Conservation (phyloP, 2,888 invertebrate species). For the Luffia ferchaultella region DNA sequence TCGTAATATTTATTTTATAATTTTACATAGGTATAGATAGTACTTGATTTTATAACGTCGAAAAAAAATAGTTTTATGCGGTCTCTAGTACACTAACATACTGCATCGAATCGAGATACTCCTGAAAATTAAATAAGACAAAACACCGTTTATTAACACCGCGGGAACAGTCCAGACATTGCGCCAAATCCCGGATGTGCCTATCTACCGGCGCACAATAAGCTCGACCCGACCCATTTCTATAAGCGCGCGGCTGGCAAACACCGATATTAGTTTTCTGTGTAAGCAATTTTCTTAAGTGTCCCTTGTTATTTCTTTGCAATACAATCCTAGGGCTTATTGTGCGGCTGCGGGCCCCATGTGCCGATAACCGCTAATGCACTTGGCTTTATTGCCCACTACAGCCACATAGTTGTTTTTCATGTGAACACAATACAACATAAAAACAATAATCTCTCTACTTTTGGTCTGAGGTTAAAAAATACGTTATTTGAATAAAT, state of each 20-base stretch:
- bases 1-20: too few relatives aligned
- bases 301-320: conserved; percentile 51
- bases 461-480: too few relatives aligned
- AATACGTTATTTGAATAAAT: too few relatives aligned
- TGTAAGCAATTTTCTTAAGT: conserved; percentile 63
- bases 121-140: not conserved
- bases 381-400: not conserved
- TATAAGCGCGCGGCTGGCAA: conserved; percentile 42
- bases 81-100: too few relatives aligned
- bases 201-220: conserved; percentile 31
- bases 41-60: too few relatives aligned
- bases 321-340: conserved; percentile 28
- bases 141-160: not conserved
- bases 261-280: conserved; percentile 65
- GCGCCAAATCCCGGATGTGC: conserved; percentile 15
- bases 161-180: conserved; percentile 1
- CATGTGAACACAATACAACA: too few relatives aligned
- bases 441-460: too few relatives aligned
- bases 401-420: not conserved
- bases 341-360: not conserved
- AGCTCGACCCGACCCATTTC: conserved; percentile 22
- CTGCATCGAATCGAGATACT: not conserved
- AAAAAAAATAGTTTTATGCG: too few relatives aligned
- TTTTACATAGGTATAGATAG: too few relatives aligned
- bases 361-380: not conserved